Percentiles rank a stretch among this genome's conserved stretches.
These are phyloP conservation scores for Phrixothrix hirtus DNA, from an alignment of 2,888 invertebrate genomes.

Conservation along the genomic window DNA sequence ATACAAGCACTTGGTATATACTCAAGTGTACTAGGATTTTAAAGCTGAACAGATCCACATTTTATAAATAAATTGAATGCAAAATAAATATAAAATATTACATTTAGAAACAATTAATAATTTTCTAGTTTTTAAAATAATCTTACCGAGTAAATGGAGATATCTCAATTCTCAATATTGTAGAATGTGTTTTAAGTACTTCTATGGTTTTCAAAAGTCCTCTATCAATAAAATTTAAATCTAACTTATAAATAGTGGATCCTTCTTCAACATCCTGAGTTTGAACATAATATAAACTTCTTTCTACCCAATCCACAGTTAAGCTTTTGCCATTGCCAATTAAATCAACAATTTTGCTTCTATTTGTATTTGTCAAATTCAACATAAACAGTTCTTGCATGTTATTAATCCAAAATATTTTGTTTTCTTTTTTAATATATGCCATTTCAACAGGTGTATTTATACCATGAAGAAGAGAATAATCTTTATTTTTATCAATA, in stretches of 20 bases:
- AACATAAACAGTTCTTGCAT: slow-evolving; percentile 71
- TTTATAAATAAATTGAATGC: no score
- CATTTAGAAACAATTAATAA: no score
- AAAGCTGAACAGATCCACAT: no score
- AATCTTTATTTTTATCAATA: slow-evolving; percentile 68
- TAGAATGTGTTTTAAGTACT: slow-evolving; percentile 61
- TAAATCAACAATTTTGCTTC: slow-evolving; percentile 61
- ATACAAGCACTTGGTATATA: no score
- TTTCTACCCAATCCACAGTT: slow-evolving; percentile 85
- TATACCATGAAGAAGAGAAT: slow-evolving; percentile 60
- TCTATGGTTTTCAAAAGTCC: slow-evolving; percentile 58
- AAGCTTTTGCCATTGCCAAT: slow-evolving; percentile 67
- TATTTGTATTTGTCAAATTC: slow-evolving; percentile 60
- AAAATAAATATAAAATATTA: no score
- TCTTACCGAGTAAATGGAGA: slow-evolving; percentile 75
- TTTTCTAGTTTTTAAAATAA: no score
- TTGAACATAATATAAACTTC: slow-evolving; percentile 83
- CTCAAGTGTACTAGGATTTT: no score
- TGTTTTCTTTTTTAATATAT: slow-evolving; percentile 70
- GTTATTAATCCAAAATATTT: slow-evolving; percentile 83
- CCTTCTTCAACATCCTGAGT: slow-evolving; percentile 43
- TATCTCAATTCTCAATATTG: slow-evolving; percentile 71
- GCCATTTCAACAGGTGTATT: slow-evolving; percentile 72
- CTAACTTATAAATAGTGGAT: slow-evolving; percentile 66
- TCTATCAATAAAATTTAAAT: slow-evolving; percentile 65